phyloP scores from a whole-genome alignment of 2,888 invertebrate species.

The Allophyes oxyacanthae region DNA sequence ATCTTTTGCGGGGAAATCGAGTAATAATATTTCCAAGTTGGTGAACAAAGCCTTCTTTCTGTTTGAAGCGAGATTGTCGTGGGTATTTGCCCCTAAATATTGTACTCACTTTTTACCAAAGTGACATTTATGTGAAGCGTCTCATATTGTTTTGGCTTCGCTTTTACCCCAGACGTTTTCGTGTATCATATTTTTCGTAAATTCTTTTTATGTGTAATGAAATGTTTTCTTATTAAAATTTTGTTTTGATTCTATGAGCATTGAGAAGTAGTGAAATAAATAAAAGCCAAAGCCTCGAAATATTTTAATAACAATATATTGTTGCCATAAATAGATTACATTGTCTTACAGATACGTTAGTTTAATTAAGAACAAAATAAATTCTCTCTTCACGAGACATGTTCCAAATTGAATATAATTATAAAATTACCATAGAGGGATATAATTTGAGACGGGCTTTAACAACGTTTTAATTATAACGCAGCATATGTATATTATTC shows the following conservation, averaged over 20 bases:
- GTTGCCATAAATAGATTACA: too few relatives aligned
- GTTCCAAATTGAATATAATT: constrained; percentile 38
- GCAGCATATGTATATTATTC: constrained; percentile 57
- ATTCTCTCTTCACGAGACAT: constrained; percentile 15
- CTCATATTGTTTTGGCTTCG: constrained; percentile 52
- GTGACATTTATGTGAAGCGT: constrained; percentile 59
- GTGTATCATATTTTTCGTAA: constrained; percentile 37
- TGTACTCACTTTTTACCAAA: constrained; percentile 60
- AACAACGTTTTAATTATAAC: constrained; percentile 26
- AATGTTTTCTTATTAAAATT: constrained; percentile 35
- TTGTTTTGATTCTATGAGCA: constrained; percentile 1
- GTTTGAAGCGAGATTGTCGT: constrained; percentile 71
- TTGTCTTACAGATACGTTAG: too few relatives aligned
- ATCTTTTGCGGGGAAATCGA: constrained; percentile 77
- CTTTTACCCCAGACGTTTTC: constrained; percentile 28
- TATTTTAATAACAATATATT: too few relatives aligned
- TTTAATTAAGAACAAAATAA: too few relatives aligned
- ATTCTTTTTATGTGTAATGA: constrained; percentile 24
- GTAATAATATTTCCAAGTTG: constrained; percentile 84
- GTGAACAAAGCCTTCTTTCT: constrained; percentile 75
- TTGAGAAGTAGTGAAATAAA: too few relatives aligned
- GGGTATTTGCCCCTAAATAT: constrained; percentile 71
- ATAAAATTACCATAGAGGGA: constrained; percentile 46
- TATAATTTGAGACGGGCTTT: constrained; percentile 27
- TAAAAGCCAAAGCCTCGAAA: too few relatives aligned